Evolutionary conservation across 2,113 vertebrate genomes (phyloP).

Genomic region (Cyprinodon brontotheroides): DNA sequence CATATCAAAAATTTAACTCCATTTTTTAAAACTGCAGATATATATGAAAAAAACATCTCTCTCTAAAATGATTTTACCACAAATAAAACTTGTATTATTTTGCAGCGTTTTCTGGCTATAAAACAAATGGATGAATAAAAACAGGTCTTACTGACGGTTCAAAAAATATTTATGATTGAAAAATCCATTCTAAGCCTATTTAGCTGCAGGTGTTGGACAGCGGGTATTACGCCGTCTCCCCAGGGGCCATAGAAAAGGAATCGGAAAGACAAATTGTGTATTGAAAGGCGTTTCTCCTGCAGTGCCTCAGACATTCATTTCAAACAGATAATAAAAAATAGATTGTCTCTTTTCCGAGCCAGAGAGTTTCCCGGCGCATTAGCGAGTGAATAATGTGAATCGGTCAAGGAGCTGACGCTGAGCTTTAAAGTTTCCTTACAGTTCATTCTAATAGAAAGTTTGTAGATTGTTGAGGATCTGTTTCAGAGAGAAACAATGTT

Average conservation of each 20-base stretch:
- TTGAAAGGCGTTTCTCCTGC: background rate
- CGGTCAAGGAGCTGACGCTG: background rate
- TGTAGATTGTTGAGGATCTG: constrained; percentile 13
- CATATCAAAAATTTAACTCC: constrained; percentile 14
- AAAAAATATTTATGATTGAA: background rate
- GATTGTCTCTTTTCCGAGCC: background rate
- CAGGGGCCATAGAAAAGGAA: background rate
- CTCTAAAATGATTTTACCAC: background rate
- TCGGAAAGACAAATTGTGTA: constrained; percentile 1
- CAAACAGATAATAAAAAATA: constrained; percentile 3
- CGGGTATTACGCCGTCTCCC: background rate
- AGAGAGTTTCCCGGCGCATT: constrained; percentile 18
- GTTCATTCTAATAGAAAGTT: constrained; percentile 22
- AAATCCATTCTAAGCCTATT: background rate
- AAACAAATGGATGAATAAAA: background rate
- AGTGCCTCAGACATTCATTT: background rate
- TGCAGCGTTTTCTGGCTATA: background rate
- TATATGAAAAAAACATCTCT: background rate
- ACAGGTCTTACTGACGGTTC: background rate
- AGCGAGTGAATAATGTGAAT: constrained; percentile 19
- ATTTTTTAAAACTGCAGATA: background rate
- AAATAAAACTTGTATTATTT: background rate
- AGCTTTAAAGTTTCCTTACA: constrained; percentile 13
- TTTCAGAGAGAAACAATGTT: background rate
- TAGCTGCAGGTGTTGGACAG: background rate